Evolutionary conservation across 2,888 invertebrate species (phyloP), one percentile per base, ranked within the genome.

Genomic region (Chrysolina oricalcia): DNA sequence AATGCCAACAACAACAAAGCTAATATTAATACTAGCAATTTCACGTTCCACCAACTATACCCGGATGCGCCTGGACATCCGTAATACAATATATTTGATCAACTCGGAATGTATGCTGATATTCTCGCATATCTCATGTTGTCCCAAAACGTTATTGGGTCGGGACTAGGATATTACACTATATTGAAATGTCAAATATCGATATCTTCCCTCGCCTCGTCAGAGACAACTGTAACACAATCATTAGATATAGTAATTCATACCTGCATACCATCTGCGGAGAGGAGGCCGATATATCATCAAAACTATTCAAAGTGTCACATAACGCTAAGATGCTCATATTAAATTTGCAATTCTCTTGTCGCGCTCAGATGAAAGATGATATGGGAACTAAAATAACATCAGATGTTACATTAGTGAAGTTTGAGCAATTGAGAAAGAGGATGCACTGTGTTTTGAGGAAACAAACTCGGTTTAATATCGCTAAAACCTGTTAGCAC

Each of bases 131-230:
- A 1, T 21, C 13, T 23, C 53, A 19, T 35, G 35, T 35, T 35
- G 35, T 35, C 2, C 2, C 9, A 43, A 10, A 15, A 5, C 43
- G 15, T 15, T 43, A 35, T 43, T 15, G 13, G 21, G 53, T 13
- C 11, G 19, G 9, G 21, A 53, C 9, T 53, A 53, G 53, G 53
- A 53, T 53, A 53, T 53, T 53, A 53, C 53, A 53, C 13, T 21
- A 53, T 53, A 53, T 53, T 11, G 53, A 53, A 53, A 13, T 53
- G 53, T 53, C 53, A 53, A 53, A 53, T 53, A 53, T 53, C 21
- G 19, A 53, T 53, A 53, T 53, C 21, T 53, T 11, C 1, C 53
- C 53, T 53, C 13, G 0, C 48, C 48, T 48, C 17, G 48, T 17
- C 48, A 48, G 48, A 17, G 17, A 10, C 17, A 48, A 48, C 17